A percentile compares a stretch with the other conserved stretches of the same genome.
These are phyloP conservation scores for Tyrophagus putrescentiae DNA, from an alignment of 1,140 invertebrate species.

Conservation along the genomic window DNA sequence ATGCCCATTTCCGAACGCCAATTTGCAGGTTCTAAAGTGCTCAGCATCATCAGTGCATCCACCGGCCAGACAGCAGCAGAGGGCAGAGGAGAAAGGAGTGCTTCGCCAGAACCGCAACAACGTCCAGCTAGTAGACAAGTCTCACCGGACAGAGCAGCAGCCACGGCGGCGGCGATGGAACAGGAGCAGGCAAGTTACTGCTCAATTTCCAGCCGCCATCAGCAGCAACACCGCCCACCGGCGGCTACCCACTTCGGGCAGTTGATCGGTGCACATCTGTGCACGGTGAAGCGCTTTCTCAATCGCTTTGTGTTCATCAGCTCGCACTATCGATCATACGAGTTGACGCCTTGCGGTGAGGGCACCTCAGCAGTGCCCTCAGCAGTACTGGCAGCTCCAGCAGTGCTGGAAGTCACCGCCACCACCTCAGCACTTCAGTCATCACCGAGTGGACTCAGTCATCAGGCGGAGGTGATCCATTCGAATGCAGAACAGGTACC, in stretches of 20 bases:
- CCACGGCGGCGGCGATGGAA: neutral
- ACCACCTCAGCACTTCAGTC: neutral
- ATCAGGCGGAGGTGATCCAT: neutral
- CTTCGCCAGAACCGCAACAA: too few relatives aligned
- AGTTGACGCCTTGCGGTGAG: neutral
- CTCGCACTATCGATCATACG: constrained; percentile 1
- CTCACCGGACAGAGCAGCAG: neutral
- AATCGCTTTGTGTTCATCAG: neutral
- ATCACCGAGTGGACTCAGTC: neutral
- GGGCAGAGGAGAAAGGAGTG: neutral
- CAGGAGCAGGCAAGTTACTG: neutral
- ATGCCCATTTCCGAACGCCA: too few relatives aligned
- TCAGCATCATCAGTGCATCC: too few relatives aligned
- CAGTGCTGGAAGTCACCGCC: too few relatives aligned
- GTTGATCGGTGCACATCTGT: too few relatives aligned
- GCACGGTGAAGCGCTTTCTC: neutral
- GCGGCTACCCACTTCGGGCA: too few relatives aligned
- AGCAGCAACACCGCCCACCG: neutral
- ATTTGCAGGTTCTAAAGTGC: too few relatives aligned
- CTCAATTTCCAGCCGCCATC: neutral
- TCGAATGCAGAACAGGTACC: neutral
- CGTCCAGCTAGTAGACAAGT: neutral
- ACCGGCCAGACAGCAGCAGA: neutral
- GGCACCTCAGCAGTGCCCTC: neutral
- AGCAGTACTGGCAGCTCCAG: neutral